Base-by-base conservation (phyloP, 1,140 invertebrate genomes). In the Drosophila ercepeae region DNA sequence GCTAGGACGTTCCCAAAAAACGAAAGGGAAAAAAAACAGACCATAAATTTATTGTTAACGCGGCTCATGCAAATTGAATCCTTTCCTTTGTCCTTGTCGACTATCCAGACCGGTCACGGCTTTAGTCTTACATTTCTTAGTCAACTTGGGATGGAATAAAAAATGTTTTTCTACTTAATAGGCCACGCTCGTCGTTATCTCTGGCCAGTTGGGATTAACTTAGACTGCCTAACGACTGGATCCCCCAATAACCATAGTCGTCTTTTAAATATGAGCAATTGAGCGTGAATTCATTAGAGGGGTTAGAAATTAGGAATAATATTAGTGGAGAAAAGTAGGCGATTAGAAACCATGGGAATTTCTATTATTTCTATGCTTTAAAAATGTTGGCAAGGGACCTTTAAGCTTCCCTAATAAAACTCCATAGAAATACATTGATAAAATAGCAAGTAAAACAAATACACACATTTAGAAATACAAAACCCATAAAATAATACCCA, bases 41-140 rank as follows among this genome's bases (percentile, higher is more conserved):
- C 69, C 41, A 41, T 50, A 45, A 86, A 86, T 86, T 84, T 84
- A 84, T 79, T 76, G 81, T 73, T 74, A 65, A 76, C 54, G 72
- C 64, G 60, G 64, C 68, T 58, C 61, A 70, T 76, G 72, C 72
- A 69, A 84, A 76, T 81, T 69, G 58, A 84, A 84, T 75, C 75
- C 67, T 53, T 73, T 73, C 36, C 19, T 23, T 73, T 63, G 21
- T 75, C 34, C 48, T 46, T 59, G 59, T 41, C 27, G 41, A 67
- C 48, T 70, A 36, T 70, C 44, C 67, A 61, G 41, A 44, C 27
- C 49, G 51, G 52, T 57, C 23, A 39, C 18, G 46, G 39, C 55
- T 48, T 68, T 69, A 49, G 75, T 42, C 55, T 36, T 27, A 18
- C 55, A 36, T 32, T 50, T 65, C 63, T 53, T 21, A n/a, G 59